Evolutionary conservation across 2,113 vertebrate genomes (phyloP).

Genomic region (Machaerirhynchus nigripectus): DNA sequence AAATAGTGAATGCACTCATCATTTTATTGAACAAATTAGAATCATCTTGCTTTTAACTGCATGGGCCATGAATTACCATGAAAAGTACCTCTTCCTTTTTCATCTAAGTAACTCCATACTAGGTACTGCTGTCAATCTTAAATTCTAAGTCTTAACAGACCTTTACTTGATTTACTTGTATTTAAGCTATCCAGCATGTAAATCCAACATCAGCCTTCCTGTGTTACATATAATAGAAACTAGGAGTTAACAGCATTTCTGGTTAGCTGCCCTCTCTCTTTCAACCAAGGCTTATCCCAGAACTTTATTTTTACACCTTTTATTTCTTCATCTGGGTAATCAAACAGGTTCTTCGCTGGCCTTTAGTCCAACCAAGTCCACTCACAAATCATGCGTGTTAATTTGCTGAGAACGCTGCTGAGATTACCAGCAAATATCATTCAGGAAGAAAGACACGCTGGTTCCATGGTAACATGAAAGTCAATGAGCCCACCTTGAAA

Average conservation of each 20-base stretch:
- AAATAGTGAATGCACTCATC: not conserved
- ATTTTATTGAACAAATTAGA: not conserved
- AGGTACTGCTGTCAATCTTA: not conserved
- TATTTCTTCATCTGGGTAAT: conserved; percentile 9
- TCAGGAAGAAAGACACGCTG: conserved; percentile 59
- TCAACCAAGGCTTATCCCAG: not conserved
- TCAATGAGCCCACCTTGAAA: conserved; percentile 70
- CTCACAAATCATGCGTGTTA: conserved; percentile 52
- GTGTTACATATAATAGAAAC: not conserved
- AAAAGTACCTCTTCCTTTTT: not conserved
- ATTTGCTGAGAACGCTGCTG: conserved; percentile 53
- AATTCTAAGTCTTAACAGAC: not conserved
- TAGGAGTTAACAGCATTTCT: not conserved
- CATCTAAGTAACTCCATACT: not conserved
- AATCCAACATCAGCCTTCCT: not conserved
- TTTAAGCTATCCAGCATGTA: not conserved
- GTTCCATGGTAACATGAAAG: conserved; percentile 69
- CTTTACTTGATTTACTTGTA: not conserved
- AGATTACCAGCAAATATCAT: conserved; percentile 63
- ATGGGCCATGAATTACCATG: not conserved
- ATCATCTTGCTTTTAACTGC: not conserved
- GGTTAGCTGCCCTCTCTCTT: not conserved
- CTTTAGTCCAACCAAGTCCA: not conserved
- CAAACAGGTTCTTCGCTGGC: not conserved
- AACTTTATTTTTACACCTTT: not conserved